These are phyloP conservation scores for Agrochola litura DNA, from an alignment of 2,888 invertebrate species.

Conservation along the genomic window DNA sequence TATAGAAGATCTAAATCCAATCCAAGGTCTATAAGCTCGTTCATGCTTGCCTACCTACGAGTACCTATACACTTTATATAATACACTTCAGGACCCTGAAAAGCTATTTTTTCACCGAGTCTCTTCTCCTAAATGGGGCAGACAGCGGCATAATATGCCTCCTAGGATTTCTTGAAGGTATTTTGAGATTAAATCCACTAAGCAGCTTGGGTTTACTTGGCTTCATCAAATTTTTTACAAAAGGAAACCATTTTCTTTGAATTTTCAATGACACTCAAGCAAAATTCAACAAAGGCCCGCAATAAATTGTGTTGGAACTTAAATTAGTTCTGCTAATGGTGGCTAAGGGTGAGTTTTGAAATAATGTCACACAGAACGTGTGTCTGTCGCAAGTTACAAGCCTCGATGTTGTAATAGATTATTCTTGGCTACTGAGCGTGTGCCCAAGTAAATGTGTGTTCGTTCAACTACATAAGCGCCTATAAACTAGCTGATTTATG, in stretches of 20 bases:
- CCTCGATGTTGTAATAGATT: slow-evolving; percentile 37
- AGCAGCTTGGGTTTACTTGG: slow-evolving; percentile 28
- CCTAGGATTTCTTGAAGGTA: slow-evolving; percentile 32
- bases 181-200: slow-evolving; percentile 30
- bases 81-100: slow-evolving; percentile 18
- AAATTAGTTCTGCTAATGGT: slow-evolving; percentile 29
- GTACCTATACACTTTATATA: slow-evolving; percentile 25
- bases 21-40: slow-evolving; percentile 5
- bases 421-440: slow-evolving; percentile 40
- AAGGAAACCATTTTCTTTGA: slow-evolving; percentile 23
- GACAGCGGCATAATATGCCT: slow-evolving; percentile 30
- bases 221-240: slow-evolving; percentile 25
- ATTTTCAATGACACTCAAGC: slow-evolving; percentile 16
- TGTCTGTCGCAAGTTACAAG: slow-evolving; percentile 12
- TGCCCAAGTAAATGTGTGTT: slow-evolving; percentile 64
- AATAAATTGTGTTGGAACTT: slow-evolving; percentile 26
- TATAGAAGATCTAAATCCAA: slow-evolving; percentile 37
- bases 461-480: slow-evolving; percentile 55
- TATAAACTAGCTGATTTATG: slow-evolving; percentile 72
- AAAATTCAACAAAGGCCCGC: background rate
- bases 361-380: slow-evolving; percentile 18
- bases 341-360: slow-evolving; percentile 26
- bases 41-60: slow-evolving; percentile 20
- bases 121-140: slow-evolving; percentile 24
- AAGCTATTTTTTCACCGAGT: slow-evolving; percentile 28